Percentiles rank a stretch among this genome's conserved stretches.
Evolutionary conservation across 2,888 invertebrate species (phyloP).

Genomic region (Cylloceria caligata): DNA sequence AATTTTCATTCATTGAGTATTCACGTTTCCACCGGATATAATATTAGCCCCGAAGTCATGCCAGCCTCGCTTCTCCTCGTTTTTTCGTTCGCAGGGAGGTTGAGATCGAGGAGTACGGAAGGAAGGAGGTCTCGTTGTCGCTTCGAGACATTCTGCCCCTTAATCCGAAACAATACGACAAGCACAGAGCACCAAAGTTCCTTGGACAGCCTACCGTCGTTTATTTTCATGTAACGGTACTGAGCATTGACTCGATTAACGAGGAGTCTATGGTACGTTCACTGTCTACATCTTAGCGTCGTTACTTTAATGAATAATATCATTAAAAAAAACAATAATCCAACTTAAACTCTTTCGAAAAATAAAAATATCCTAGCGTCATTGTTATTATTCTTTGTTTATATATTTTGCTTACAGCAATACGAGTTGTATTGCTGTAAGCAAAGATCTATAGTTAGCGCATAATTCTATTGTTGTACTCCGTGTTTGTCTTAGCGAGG

Average conservation of each 20-base stretch:
- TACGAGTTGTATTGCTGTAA: background rate
- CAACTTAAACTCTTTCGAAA: no score
- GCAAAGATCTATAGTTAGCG: background rate
- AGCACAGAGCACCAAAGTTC: conserved; percentile 94
- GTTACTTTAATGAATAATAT: background rate
- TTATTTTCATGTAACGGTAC: conserved; percentile 95
- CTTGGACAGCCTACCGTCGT: conserved; percentile 95
- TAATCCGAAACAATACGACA: conserved; percentile 94
- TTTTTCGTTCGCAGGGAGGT: conserved; percentile 80
- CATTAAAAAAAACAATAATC: background rate
- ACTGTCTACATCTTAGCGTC: background rate
- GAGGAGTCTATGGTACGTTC: conserved; percentile 95
- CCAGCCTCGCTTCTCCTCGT: conserved; percentile 75
- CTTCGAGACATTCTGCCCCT: conserved; percentile 94
- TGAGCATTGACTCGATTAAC: conserved; percentile 97
- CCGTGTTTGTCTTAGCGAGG: background rate
- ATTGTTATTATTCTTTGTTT: no score
- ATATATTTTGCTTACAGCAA: no score
- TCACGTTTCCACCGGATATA: background rate
- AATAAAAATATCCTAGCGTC: no score
- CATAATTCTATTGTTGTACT: conserved; percentile 5
- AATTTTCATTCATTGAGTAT: background rate
- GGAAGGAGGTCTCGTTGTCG: conserved; percentile 89
- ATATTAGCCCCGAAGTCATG: conserved; percentile 48
- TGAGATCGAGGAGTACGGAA: conserved; percentile 82